Conservation (phyloP, 2,888 invertebrate species). For the Hypomecis atomaria region DNA sequence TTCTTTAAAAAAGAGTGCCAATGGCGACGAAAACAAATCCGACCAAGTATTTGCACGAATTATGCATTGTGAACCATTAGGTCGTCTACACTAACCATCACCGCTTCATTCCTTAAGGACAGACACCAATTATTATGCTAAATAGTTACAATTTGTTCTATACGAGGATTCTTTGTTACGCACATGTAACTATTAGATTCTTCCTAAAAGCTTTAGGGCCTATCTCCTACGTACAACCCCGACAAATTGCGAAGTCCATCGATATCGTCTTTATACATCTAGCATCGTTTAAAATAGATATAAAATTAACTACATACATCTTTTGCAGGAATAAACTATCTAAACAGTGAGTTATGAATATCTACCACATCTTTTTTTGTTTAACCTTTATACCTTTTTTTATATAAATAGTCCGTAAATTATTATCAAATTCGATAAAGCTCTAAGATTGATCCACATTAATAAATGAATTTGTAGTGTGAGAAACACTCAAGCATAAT, state of each 20-base stretch:
- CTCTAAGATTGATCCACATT: slow-evolving; percentile 84
- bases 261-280: slow-evolving; percentile 66
- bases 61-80: slow-evolving; percentile 16
- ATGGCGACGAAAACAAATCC: slow-evolving; percentile 7
- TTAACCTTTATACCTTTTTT: slow-evolving; percentile 49
- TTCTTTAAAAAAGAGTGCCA: background rate
- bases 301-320: slow-evolving; percentile 71
- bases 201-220: slow-evolving; percentile 78
- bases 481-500: slow-evolving; percentile 52
- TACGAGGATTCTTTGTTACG: slow-evolving; percentile 66
- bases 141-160: slow-evolving; percentile 68
- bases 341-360: slow-evolving; percentile 72
- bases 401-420: slow-evolving; percentile 81
- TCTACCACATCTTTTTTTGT: slow-evolving; percentile 51
- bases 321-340: slow-evolving; percentile 71
- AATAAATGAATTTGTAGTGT: slow-evolving; percentile 65
- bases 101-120: slow-evolving; percentile 53
- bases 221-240: slow-evolving; percentile 61
- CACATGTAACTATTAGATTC: slow-evolving; percentile 72
- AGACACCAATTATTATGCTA: slow-evolving; percentile 69
- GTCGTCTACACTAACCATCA: slow-evolving; percentile 42
- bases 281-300: slow-evolving; percentile 80
- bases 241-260: slow-evolving; percentile 62
- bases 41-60: slow-evolving; percentile 30
- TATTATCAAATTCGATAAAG: slow-evolving; percentile 85